phyloP scores from a whole-genome alignment of 2,888 invertebrate genomes.

The Dolomedes plantarius region DNA sequence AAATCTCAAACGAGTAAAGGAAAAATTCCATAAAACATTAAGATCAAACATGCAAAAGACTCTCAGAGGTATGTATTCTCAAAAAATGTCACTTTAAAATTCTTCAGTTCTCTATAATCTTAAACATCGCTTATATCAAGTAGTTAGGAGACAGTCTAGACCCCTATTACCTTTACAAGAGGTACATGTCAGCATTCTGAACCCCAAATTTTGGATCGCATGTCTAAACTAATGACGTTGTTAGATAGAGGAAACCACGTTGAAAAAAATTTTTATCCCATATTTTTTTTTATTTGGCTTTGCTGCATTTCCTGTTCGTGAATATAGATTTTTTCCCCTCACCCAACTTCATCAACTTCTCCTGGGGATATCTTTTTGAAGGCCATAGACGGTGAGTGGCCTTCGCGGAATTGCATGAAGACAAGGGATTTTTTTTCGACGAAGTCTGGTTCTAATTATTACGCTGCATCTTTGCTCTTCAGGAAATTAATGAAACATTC shows the following conservation, averaged over 20 bases:
- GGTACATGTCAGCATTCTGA: neutral
- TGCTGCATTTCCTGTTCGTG: neutral
- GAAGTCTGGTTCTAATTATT: constrained; percentile 36
- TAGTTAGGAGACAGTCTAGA: neutral
- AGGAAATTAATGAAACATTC: constrained; percentile 24
- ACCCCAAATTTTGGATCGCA: neutral
- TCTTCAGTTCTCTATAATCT: neutral
- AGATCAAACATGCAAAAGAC: no score
- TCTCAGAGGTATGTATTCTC: no score
- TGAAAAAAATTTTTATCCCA: neutral
- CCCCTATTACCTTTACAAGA: neutral
- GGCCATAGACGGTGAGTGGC: constrained; percentile 45
- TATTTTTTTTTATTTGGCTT: neutral
- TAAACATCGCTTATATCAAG: neutral
- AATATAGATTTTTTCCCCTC: neutral
- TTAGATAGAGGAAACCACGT: neutral
- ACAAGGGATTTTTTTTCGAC: constrained; percentile 17
- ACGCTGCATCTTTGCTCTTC: constrained; percentile 10
- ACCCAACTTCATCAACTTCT: neutral
- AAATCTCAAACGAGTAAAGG: no score
- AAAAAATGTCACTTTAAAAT: no score
- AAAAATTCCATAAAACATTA: no score
- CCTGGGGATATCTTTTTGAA: constrained; percentile 24
- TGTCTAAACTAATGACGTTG: constrained; percentile 2
- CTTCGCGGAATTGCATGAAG: constrained; percentile 33